Percentiles rank a stretch among this genome's conserved stretches.
Conservation (phyloP, 1,140 invertebrate genomes). For the Drosophila repletoides region DNA sequence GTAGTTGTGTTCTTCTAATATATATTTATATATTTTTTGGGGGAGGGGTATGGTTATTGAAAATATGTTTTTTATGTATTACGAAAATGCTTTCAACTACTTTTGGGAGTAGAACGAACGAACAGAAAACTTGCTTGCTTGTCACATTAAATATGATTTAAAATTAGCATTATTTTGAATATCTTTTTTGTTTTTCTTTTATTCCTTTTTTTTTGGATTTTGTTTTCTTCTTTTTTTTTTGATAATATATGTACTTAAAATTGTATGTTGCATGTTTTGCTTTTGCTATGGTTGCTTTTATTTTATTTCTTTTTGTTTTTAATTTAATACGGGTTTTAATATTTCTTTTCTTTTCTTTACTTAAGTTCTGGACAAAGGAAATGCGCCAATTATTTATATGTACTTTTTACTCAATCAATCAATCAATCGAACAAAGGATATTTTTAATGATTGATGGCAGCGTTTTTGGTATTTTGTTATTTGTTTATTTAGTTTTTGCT, state of each 20-base stretch:
- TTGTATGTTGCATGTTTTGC: conserved; percentile 48
- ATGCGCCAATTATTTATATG: conserved; percentile 44
- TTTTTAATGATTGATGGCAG: conserved; percentile 53
- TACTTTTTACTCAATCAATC: conserved; percentile 38
- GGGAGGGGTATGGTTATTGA: conserved; percentile 51
- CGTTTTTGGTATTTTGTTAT: conserved; percentile 48
- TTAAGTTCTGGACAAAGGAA: conserved; percentile 58
- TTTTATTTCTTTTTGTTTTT: conserved; percentile 15
- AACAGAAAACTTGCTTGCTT: conserved; percentile 58
- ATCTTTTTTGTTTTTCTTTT: conserved; percentile 33
- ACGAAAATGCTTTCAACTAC: conserved; percentile 53
- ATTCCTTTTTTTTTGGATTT: too few species aligned
- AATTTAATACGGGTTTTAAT: conserved; percentile 60
- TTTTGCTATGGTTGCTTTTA: conserved; percentile 63
- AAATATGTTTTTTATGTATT: conserved; percentile 30
- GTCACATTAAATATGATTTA: conserved; percentile 57
- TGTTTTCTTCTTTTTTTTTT: too few species aligned
- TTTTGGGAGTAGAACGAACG: conserved; percentile 51
- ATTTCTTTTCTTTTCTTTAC: conserved; percentile 21
- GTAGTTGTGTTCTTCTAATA: not conserved
- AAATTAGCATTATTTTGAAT: conserved; percentile 72
- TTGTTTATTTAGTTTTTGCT: conserved; percentile 3
- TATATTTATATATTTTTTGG: conserved; percentile 27
- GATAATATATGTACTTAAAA: conserved; percentile 72
- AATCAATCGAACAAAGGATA: conserved; percentile 32